Evolutionary conservation across 1,140 invertebrate species (phyloP), one percentile per base, ranked within the genome.

Genomic region (Conopomorpha cramerella): DNA sequence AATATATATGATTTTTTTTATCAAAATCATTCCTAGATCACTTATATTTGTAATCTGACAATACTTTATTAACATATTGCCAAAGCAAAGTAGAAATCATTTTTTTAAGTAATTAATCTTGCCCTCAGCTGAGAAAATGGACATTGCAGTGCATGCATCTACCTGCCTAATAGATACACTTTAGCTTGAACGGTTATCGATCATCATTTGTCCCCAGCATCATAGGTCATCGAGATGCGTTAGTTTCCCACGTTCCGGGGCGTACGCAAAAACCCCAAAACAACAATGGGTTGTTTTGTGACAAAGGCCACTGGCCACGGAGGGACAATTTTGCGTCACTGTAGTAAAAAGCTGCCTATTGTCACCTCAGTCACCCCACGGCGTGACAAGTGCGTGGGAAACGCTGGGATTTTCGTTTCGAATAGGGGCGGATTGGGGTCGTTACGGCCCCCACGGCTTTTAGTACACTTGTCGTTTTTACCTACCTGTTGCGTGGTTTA

Each of bases 301-400:
- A 12, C 31, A 10, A 32, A 50, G 38, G 46, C 41, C 51, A 55
- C 49, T 46, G 46, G 42, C 44, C 31, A 28, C 19, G 38, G 28
- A 35, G 34, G 26, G 41, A 39, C 38, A 40, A 57, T 45, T 48
- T 60, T 51, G 47, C 53, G 41, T 62, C 45, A 59, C 55, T 47
- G 60, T 50, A 43, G 36, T 39, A 19, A 25, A 30, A 38, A 47
- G 51, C 37, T 45, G 38, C 45, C 19, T 23, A 6, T 23, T 23
- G 19, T 23, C 4, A 6, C 4, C 10, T 6, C 4, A 7, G 28
- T 13, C 10, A 4, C 28, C 53, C 53, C 47, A 46, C 41, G 46
- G 52, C 49, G 57, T 55, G 55, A 64, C 65, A 72, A 72, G 64
- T 71, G 39, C 34, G 48, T 51, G 49, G 47, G 51, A 54, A 46